Base-by-base conservation (phyloP, 2,888 invertebrate species). In the Patella ulyssiponensis region DNA sequence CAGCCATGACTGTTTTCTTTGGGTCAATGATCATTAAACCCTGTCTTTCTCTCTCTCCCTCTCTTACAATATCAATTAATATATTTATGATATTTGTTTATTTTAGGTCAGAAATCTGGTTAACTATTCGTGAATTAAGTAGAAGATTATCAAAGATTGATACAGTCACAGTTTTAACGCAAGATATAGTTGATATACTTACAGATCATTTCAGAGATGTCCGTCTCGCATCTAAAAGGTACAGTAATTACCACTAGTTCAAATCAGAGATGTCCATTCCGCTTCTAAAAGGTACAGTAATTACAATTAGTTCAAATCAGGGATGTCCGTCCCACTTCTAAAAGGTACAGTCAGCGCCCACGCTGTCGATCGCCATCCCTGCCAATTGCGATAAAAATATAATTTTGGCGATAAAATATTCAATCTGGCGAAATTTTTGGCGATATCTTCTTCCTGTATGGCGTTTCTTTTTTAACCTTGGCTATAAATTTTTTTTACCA, bases 151-250 rank as follows among this genome's bases (percentile, higher is more conserved):
- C 94, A 11, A 94, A 94, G 87, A 94, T 97, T 69, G 96, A 97
- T 92, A 94, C 95, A 79, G 95, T 96, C 75, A 96, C 95, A 91
- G 93, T 97, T 76, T 94, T 97, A 77, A 96, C 96, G 3, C 95
- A 94, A 88, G 96, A 96, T 90, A 95, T 97, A 93, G 95, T 96
- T 2, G 94, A 94, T 80, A 95, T 94, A 90, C 94, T 97, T 52
- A 95, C 96, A 15, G 94, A 94, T 79, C 97, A 97, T 93, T 95
- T 97, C 92, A 96, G 96, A 89, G 95, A 85, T 56, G 84, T 89
- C 52, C 79, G 89, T 74, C 69, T 82, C 11, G 86, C 86, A n/a
- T 78, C 84, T 20, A 86, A 84, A 78, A 84, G 81, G 85, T 84
- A 44, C 44, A 7, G 44, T 44, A 9, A 44, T 44, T 44, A 7